These are phyloP conservation scores for Lophotis ruficrista DNA, from an alignment of 2,113 vertebrate genomes.

Conservation along the genomic window DNA sequence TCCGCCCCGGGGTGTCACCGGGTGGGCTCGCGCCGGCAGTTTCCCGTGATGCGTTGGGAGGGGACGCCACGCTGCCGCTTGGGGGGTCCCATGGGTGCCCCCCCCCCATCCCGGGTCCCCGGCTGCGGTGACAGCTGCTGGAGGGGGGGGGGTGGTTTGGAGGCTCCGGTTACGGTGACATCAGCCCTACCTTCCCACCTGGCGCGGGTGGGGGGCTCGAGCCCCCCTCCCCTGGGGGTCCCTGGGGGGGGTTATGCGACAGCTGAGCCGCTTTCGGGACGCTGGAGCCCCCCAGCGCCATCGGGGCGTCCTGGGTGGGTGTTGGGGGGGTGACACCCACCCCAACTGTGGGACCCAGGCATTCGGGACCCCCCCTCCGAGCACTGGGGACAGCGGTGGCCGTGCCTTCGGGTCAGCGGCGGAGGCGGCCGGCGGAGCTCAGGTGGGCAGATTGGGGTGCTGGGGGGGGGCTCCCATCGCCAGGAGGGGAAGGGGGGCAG, in stretches of 20 bases:
- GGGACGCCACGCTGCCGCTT: background rate
- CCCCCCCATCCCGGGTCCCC: background rate
- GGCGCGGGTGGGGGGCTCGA: background rate
- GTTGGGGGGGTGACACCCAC: background rate
- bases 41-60: background rate
- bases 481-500: background rate
- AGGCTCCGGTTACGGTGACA: constrained; percentile 58
- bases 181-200: constrained; percentile 58
- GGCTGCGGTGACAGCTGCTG: constrained; percentile 17
- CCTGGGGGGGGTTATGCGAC: background rate
- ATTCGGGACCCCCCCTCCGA: background rate
- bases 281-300: background rate
- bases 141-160: background rate
- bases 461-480: too few species aligned
- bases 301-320: background rate
- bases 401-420: background rate
- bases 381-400: background rate
- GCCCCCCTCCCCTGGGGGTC: background rate
- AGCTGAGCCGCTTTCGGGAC: background rate
- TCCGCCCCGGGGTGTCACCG: background rate
- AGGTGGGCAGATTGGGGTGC: background rate
- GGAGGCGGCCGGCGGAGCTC: background rate
- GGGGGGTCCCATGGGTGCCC: background rate
- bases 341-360: background rate
- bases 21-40: background rate